A percentile compares a stretch with the other conserved stretches of the same genome.
These are phyloP conservation scores for Drosophila pegasa DNA, from an alignment of 2,888 invertebrate species.

Conservation along the genomic window DNA sequence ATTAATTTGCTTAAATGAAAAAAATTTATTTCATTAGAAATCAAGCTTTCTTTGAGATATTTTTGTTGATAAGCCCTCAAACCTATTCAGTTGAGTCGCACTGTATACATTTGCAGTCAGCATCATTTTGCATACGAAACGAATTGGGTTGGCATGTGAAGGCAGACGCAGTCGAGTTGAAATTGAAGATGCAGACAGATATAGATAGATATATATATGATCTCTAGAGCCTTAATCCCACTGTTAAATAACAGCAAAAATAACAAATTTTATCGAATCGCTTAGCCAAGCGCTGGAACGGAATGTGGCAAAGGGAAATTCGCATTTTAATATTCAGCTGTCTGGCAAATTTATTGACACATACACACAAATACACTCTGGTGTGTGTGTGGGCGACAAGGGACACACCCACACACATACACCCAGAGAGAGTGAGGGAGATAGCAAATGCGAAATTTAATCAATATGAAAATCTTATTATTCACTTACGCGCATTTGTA, in stretches of 20 bases:
- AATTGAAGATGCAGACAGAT: no score
- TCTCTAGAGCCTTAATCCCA: no score
- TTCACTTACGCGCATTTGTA: constrained; percentile 58
- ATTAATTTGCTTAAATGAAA: no score
- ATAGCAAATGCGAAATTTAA: constrained; percentile 55
- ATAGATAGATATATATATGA: no score
- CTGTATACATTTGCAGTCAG: no score
- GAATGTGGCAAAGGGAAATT: not conserved
- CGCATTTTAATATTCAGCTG: constrained; percentile 19
- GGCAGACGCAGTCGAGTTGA: not conserved
- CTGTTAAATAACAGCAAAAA: no score
- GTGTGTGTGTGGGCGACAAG: not conserved
- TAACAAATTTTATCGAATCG: not conserved
- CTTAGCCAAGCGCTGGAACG: not conserved
- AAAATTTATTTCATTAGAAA: no score
- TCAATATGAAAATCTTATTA: constrained; percentile 74
- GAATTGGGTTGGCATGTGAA: not conserved
- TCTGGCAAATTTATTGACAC: constrained; percentile 41
- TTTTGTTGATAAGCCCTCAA: no score
- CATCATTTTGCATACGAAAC: no score
- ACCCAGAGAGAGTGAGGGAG: not conserved
- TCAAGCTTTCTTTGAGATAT: no score
- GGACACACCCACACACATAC: constrained; percentile 1
- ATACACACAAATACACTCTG: constrained; percentile 1
- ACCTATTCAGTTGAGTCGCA: no score